phyloP scores from a whole-genome alignment of 2,888 invertebrate genomes.

The Drosophila anomelani region DNA sequence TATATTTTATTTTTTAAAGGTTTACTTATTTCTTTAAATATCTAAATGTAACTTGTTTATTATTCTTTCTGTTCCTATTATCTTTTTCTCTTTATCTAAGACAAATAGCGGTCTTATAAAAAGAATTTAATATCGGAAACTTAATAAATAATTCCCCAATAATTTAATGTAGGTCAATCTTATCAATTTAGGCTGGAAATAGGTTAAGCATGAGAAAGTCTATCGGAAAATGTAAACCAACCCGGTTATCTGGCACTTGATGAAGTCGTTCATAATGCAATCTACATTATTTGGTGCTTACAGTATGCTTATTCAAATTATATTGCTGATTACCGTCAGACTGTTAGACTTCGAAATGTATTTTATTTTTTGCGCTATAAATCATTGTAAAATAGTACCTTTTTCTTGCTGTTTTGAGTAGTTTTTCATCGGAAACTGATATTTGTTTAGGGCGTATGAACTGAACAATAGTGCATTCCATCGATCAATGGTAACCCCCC shows the following conservation, averaged over 20 bases:
- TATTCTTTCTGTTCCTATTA: background rate
- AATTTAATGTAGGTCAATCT: background rate
- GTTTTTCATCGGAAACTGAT: background rate
- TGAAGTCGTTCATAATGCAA: background rate
- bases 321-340: background rate
- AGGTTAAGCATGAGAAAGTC: background rate
- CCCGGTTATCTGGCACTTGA: background rate
- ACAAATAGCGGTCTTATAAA: background rate
- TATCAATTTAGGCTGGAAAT: background rate
- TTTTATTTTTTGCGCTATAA: background rate
- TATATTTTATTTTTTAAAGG: too few relatives aligned
- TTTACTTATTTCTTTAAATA: background rate
- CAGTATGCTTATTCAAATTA: background rate
- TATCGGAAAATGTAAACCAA: background rate
- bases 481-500: conserved; percentile 6
- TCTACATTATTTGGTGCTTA: too few relatives aligned
- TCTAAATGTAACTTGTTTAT: background rate
- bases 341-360: background rate
- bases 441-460: background rate
- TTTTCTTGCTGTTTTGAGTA: background rate
- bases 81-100: background rate
- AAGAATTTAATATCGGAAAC: background rate
- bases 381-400: background rate
- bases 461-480: background rate
- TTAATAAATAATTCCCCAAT: background rate